Percentiles rank a stretch among this genome's conserved stretches.
phyloP scores from a whole-genome alignment of 2,888 invertebrate species.

The Myopa testacea region DNA sequence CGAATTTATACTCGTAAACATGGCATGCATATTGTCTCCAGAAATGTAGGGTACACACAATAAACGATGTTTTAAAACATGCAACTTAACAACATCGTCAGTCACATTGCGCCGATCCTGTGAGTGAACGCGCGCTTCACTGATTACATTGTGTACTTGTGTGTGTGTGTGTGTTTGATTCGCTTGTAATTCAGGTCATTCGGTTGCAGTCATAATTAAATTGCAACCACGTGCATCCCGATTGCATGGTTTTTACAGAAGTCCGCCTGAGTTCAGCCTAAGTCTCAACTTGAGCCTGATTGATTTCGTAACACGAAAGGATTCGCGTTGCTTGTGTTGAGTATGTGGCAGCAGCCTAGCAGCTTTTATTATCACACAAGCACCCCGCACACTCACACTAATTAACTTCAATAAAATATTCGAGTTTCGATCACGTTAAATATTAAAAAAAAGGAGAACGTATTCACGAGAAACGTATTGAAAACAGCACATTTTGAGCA shows the following conservation, averaged over 20 bases:
- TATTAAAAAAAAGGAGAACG: no score
- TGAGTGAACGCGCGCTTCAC: not conserved
- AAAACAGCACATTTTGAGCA: no score
- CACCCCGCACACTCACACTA: not conserved
- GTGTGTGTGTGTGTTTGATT: slow-evolving; percentile 8
- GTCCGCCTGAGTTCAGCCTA: not conserved
- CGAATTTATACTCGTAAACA: no score
- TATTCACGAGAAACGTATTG: no score
- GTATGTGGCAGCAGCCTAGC: not conserved
- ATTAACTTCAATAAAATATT: not conserved
- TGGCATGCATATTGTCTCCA: no score
- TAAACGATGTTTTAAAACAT: not conserved
- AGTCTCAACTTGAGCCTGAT: not conserved
- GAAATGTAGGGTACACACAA: not conserved
- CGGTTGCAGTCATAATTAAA: slow-evolving; percentile 46
- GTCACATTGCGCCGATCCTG: not conserved
- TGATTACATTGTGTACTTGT: not conserved
- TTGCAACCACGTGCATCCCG: slow-evolving; percentile 39
- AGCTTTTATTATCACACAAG: not conserved
- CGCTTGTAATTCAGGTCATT: slow-evolving; percentile 36
- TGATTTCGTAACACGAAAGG: slow-evolving; percentile 19
- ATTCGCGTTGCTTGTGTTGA: not conserved
- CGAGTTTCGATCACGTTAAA: not conserved
- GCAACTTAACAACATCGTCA: slow-evolving; percentile 5
- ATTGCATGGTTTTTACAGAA: slow-evolving; percentile 26